Conservation (phyloP, 2,797 vertebrate species). For the Pitangus sulphuratus region DNA sequence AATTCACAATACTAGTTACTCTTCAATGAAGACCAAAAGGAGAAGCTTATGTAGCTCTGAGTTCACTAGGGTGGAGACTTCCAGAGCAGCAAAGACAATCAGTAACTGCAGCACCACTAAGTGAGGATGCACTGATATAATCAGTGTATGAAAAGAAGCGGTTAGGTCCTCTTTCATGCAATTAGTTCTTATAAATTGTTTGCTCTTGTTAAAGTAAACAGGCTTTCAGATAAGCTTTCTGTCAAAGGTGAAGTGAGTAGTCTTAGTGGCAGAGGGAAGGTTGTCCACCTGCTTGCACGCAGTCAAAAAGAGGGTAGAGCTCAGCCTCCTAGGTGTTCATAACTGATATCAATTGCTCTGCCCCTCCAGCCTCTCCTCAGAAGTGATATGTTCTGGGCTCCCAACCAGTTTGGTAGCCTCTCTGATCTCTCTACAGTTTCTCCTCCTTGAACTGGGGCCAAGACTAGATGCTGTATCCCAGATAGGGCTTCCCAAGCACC, state of each 20-base stretch:
- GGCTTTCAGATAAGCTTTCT: slow-evolving; percentile 21
- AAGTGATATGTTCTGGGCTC: background rate
- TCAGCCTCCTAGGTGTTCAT: background rate
- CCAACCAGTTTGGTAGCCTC: background rate
- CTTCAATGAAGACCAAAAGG: background rate
- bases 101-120: background rate
- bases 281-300: background rate
- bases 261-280: background rate
- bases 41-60: background rate
- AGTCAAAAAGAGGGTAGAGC: background rate
- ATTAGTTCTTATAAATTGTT: slow-evolving; percentile 44
- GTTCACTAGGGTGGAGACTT: background rate
- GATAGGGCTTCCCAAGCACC: background rate
- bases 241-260: background rate
- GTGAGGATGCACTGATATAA: background rate
- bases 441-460: background rate
- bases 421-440: background rate
- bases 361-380: background rate
- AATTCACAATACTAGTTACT: background rate
- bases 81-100: background rate
- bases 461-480: background rate
- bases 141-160: background rate
- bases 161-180: background rate
- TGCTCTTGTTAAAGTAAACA: slow-evolving; percentile 26
- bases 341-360: background rate